A percentile compares a stretch with the other conserved stretches of the same genome.
phyloP scores from a whole-genome alignment of 2,888 invertebrate species.

The Dorcus parallelipipedus region DNA sequence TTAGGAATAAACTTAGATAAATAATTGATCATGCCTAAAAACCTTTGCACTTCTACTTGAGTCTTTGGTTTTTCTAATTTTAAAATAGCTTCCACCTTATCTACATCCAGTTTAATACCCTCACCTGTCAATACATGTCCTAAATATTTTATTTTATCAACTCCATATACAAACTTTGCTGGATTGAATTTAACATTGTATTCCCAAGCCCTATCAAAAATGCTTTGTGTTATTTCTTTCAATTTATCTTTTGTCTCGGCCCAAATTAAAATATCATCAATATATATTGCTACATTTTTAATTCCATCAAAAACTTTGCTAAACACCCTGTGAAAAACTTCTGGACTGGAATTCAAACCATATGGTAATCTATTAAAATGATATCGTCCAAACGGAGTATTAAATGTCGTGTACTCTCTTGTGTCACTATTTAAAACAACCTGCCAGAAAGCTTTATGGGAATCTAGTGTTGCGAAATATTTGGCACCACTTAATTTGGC shows the following conservation, averaged over 20 bases:
- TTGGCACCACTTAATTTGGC: background rate
- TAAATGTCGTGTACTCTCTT: slow-evolving; percentile 15
- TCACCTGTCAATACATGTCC: background rate
- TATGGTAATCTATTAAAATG: slow-evolving; percentile 25
- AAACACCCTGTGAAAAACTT: slow-evolving; percentile 27
- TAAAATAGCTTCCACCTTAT: background rate
- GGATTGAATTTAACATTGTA: slow-evolving; percentile 20
- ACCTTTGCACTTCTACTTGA: slow-evolving; percentile 14
- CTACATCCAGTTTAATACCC: slow-evolving; percentile 3
- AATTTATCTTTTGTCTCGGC: slow-evolving; percentile 23
- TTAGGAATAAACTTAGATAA: slow-evolving; percentile 23
- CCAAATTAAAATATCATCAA: slow-evolving; percentile 32
- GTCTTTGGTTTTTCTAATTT: background rate
- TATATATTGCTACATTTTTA: slow-evolving; percentile 25
- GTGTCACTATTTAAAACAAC: slow-evolving; percentile 24
- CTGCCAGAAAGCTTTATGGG: slow-evolving; percentile 20
- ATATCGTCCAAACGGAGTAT: slow-evolving; percentile 22
- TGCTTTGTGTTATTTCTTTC: slow-evolving; percentile 19
- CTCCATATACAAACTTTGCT: slow-evolving; percentile 15
- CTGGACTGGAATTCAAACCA: slow-evolving; percentile 28
- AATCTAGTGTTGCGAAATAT: too few relatives aligned
- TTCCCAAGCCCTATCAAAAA: slow-evolving; percentile 20
- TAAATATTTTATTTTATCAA: too few relatives aligned
- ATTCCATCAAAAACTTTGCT: slow-evolving; percentile 25
- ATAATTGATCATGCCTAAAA: slow-evolving; percentile 28